Evolutionary conservation across 1,140 invertebrate species (phyloP), one percentile per base, ranked within the genome.

Genomic region (Bombus affinis): DNA sequence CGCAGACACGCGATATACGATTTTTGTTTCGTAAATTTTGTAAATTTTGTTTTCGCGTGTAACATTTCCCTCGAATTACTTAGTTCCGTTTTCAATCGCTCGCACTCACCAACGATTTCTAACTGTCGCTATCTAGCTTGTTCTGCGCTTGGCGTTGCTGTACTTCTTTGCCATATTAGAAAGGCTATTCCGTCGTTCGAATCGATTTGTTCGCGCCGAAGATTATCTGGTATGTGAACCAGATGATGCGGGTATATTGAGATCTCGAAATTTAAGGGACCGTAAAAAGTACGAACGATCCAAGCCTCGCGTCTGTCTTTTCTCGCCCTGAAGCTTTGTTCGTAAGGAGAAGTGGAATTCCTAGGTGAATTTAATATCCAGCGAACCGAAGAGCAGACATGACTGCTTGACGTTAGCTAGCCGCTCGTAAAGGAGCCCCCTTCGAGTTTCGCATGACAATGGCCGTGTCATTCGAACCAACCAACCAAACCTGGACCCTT

Each of bases 381-480:
- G 35, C 8, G 5, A 6, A 18, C 28, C 9, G 37, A 32, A 66
- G 13, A 18, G 32, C 3, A 35, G 32, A 53, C 65, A 44, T 32
- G 78, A 80, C 37, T 59, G 70, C 28, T 73, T 8, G 80, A 72
- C 70, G 70, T 80, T 80, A 18, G 44, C 32, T 47, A 25, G 12
- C 32, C 35, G 76, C 77, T 73, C 70, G 62, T 71, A 81, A 82
- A 74, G 65, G 42, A 35, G 9, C 37, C 53, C 70, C 53, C n/a
- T 82, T 73, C n/a, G 37, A n/a, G 80, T 73, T 81, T 81, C 70
- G 70, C 39, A 35, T 73, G 53, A 81, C 53, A 81, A 72, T 72
- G 22, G 47, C n/a, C 18, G 66, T 71, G 78, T 81, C 66, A 25
- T 39, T 53, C 78, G 66, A 71, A 57, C n/a, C 66, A 13, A 13